Base-by-base conservation (phyloP, 2,888 invertebrate species). In the Dynastes hyllus region DNA sequence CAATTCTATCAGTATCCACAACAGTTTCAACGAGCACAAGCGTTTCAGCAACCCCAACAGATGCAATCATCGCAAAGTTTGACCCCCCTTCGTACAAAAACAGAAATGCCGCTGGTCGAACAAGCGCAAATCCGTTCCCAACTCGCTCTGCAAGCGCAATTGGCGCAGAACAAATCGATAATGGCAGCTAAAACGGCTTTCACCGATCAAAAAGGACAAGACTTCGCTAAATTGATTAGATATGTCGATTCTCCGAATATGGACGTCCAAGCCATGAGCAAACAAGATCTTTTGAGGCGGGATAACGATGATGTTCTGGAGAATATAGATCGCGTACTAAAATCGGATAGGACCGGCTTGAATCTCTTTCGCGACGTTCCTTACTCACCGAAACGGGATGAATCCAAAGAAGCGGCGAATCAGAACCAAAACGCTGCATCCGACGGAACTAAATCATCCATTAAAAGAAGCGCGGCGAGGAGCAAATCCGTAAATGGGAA, bases 271-370 rank as follows among this genome's bases (percentile, higher is more conserved):
- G 40, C 77, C 6, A n/a, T 75, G 13, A 45, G 53, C n/a, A 79
- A 67, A 61, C 77, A 80, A 61, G 80, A 80, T 2, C 77, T 80
- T 2, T 58, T 80, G 3, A 73, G 55, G 32, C 65, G 63, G 51
- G 80, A 80, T 27, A 66, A 53, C 67, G 80, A 80, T 63, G 67
- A 80, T 29, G 71, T 80, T 22, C 58, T 80, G 58, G 77, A 77
- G 45, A 80, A 80, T 58, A 80, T 80, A 5, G 80, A 80, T 29
- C 77, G 71, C 8, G 69, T 80, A 3, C 11, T 80, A 22, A 80
- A 80, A 63, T 70, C 80, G 5, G 80, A 80, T 32, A 73, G 80
- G 40, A 67, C 67, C 29, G 80, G 80, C 16, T 55, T 80, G 27
- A 76, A 77, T 29, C 71, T 79, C 61, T 80, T 55, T 66, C 63